Conservation (phyloP, 2,888 invertebrate genomes). For the Tetropium fuscum region DNA sequence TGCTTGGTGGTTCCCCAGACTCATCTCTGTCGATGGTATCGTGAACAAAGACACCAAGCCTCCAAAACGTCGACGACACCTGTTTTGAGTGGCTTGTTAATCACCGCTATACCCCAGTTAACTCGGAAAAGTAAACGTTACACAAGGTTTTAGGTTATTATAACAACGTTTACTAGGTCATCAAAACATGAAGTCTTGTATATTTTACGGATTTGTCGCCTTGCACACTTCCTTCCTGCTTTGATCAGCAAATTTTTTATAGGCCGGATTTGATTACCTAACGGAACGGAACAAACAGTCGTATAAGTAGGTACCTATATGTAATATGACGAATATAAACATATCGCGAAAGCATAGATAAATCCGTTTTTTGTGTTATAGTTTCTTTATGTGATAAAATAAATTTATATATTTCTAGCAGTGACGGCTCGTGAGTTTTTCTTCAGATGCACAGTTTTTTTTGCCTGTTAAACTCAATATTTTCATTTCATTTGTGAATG, state of each 20-base stretch:
- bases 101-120: conserved; percentile 43
- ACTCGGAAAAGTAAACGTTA: conserved; percentile 18
- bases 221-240: conserved; percentile 9
- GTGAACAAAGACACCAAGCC: neutral
- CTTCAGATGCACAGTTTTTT: too few relatives aligned
- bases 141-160: conserved; percentile 30
- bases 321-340: conserved; percentile 1
- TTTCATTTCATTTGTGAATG: too few relatives aligned
- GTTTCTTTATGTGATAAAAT: too few relatives aligned
- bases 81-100: conserved; percentile 39
- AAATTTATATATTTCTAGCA: too few relatives aligned
- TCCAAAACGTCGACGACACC: conserved; percentile 33
- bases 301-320: too few relatives aligned
- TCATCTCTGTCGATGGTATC: neutral
- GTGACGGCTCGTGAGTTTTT: too few relatives aligned
- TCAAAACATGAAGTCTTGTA: conserved; percentile 23
- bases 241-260: conserved; percentile 9
- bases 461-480: too few relatives aligned
- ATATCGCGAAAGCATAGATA: neutral
- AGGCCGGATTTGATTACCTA: neutral
- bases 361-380: too few relatives aligned
- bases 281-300: conserved; percentile 6
- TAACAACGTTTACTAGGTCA: conserved; percentile 31
- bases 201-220: conserved; percentile 6
- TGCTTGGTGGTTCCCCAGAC: too few relatives aligned